These are phyloP conservation scores for Hybognathus amarus DNA, from an alignment of 2,797 vertebrate species.

Conservation along the genomic window DNA sequence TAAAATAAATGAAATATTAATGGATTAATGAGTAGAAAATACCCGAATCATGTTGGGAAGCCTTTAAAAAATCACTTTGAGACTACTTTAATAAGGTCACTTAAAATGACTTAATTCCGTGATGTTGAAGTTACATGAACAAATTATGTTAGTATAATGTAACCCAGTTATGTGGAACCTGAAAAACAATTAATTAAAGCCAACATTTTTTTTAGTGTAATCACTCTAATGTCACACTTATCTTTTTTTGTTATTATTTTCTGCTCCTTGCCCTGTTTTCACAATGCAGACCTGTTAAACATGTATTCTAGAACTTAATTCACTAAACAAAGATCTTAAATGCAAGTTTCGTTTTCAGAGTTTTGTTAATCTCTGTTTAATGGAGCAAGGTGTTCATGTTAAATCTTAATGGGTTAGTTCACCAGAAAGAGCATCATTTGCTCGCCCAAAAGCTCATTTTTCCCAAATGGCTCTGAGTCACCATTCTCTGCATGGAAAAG, in stretches of 20 bases:
- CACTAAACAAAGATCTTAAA: background rate
- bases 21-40: too few relatives aligned
- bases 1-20: too few relatives aligned
- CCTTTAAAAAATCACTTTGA: too few relatives aligned
- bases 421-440: background rate
- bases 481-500: background rate
- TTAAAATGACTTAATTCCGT: too few relatives aligned
- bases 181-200: too few relatives aligned
- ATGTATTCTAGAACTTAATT: constrained; percentile 1
- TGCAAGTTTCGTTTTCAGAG: background rate
- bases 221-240: background rate
- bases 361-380: background rate
- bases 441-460: too few relatives aligned
- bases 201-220: too few relatives aligned
- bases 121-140: too few relatives aligned
- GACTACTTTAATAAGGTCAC: too few relatives aligned
- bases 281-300: background rate
- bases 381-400: background rate
- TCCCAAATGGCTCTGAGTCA: background rate
- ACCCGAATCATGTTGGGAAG: too few relatives aligned
- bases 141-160: too few relatives aligned
- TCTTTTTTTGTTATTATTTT: background rate
- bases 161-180: too few relatives aligned
- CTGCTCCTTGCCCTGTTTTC: background rate
- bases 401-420: background rate